A percentile compares a stretch with the other conserved stretches of the same genome.
Evolutionary conservation across 92 coral and sea anemone genomes (phyloP).

Genomic region (Montipora capitata): DNA sequence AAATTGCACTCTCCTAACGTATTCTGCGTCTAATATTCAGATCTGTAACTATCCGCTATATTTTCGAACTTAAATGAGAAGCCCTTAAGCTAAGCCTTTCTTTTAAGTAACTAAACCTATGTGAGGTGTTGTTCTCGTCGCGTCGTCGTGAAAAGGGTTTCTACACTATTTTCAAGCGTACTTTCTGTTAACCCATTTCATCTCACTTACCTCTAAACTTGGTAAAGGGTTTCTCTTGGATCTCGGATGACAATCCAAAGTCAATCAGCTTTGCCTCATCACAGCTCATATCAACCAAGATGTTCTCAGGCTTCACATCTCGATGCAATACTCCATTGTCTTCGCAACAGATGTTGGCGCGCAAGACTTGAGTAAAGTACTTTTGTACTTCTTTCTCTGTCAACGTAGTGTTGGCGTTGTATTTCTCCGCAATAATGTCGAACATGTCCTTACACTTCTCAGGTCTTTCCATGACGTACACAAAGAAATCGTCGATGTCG

Average conservation of each 20-base stretch:
- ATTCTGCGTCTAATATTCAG: no score
- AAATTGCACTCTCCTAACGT: no score
- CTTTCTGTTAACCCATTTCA: background rate
- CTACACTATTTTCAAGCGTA: background rate
- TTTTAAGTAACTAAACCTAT: no score
- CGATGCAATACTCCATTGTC: conserved; percentile 34
- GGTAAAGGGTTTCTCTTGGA: conserved; percentile 20
- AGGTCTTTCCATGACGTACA: conserved; percentile 40
- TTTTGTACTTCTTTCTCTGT: conserved; percentile 16
- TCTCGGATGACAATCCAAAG: conserved; percentile 39
- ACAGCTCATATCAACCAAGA: conserved; percentile 30
- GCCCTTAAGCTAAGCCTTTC: no score
- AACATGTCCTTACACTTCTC: conserved; percentile 33
- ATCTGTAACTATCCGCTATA: no score
- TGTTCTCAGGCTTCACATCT: conserved; percentile 41
- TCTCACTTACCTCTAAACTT: conserved; percentile 25
- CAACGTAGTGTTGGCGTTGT: background rate
- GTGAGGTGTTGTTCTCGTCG: no score
- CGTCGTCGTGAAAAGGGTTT: no score
- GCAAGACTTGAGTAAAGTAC: conserved; percentile 29
- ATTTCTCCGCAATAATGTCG: conserved; percentile 2
- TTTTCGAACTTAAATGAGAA: no score
- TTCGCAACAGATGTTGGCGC: conserved; percentile 40
- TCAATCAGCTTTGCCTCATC: conserved; percentile 47
- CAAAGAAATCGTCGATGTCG: conserved; percentile 6